Evolutionary conservation across 2,888 invertebrate genomes (phyloP).

Genomic region (Dynastes hyllus): DNA sequence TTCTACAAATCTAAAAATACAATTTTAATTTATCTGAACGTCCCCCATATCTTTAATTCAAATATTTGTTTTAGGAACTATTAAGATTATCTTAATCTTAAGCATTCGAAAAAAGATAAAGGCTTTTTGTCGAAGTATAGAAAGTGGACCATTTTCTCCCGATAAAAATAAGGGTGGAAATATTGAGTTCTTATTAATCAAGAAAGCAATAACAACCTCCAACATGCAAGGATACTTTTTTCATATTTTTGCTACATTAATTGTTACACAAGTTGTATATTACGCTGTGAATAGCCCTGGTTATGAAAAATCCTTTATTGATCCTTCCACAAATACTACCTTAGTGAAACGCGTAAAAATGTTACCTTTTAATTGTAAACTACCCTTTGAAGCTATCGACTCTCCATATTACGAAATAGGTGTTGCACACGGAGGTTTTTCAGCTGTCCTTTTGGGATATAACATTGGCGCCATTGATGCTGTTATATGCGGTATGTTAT

Average conservation of each 20-base stretch:
- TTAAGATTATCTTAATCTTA: constrained; percentile 47
- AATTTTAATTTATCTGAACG: neutral
- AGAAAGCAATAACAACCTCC: constrained; percentile 42
- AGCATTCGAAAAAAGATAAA: constrained; percentile 42
- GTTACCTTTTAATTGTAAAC: constrained; percentile 50
- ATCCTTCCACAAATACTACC: constrained; percentile 17
- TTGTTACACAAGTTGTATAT: constrained; percentile 41
- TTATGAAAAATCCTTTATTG: constrained; percentile 8
- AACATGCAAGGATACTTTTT: constrained; percentile 48
- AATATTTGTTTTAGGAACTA: constrained; percentile 36
- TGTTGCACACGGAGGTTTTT: constrained; percentile 44
- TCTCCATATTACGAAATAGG: constrained; percentile 51
- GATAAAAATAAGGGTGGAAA: constrained; percentile 48
- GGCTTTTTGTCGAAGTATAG: constrained; percentile 37
- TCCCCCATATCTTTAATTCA: neutral
- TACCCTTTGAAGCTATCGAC: constrained; percentile 52
- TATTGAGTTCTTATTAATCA: constrained; percentile 44
- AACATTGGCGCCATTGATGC: constrained; percentile 53
- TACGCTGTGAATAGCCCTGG: constrained; percentile 39
- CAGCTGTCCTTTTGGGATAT: constrained; percentile 49
- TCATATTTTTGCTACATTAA: constrained; percentile 40
- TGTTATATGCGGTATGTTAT: constrained; percentile 53
- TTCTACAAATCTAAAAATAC: too few relatives aligned
- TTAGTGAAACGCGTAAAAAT: constrained; percentile 28
- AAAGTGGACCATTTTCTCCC: constrained; percentile 48